Percentiles rank a stretch among this genome's conserved stretches.
Evolutionary conservation across 2,888 invertebrate species (phyloP).

Genomic region (Megastigmus dorsalis): DNA sequence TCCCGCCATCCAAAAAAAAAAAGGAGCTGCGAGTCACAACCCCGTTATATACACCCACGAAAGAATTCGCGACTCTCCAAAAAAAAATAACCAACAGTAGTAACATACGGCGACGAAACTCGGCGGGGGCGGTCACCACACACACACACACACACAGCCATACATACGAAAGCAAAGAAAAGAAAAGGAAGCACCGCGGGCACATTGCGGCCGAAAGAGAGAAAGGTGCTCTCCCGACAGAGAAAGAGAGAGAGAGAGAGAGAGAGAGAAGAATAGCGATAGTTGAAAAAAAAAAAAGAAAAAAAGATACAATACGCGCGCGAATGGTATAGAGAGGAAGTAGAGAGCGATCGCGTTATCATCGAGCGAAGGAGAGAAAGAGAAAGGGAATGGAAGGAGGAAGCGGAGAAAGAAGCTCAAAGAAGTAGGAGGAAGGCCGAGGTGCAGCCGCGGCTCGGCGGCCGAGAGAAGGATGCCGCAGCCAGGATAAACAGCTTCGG

Average conservation of each 20-base stretch:
- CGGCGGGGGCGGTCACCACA: too few species aligned
- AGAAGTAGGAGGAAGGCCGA: neutral
- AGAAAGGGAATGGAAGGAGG: slow-evolving; percentile 17
- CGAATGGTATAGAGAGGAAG: neutral
- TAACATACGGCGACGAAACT: too few species aligned
- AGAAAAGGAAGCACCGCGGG: neutral
- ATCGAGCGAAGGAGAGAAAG: slow-evolving; percentile 5
- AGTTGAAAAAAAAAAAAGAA: too few species aligned
- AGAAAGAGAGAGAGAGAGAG: slow-evolving; percentile 15
- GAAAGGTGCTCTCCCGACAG: slow-evolving; percentile 13
- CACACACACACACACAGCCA: too few species aligned
- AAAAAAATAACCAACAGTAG: too few species aligned
- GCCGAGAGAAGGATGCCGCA: slow-evolving; percentile 48
- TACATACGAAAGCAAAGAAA: neutral
- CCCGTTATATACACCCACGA: too few species aligned
- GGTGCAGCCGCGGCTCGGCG: too few species aligned
- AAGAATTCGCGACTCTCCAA: too few species aligned
- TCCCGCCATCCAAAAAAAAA: too few species aligned
- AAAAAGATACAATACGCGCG: too few species aligned
- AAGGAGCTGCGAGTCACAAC: too few species aligned
- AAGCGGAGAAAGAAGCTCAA: neutral
- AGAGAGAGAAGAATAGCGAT: neutral
- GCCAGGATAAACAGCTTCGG: slow-evolving; percentile 45
- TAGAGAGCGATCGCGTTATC: neutral
- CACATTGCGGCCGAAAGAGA: neutral